Percentiles rank a stretch among this genome's conserved stretches.
These are phyloP conservation scores for Tachypleus tridentatus DNA, from an alignment of 1,140 invertebrate genomes.

Conservation along the genomic window DNA sequence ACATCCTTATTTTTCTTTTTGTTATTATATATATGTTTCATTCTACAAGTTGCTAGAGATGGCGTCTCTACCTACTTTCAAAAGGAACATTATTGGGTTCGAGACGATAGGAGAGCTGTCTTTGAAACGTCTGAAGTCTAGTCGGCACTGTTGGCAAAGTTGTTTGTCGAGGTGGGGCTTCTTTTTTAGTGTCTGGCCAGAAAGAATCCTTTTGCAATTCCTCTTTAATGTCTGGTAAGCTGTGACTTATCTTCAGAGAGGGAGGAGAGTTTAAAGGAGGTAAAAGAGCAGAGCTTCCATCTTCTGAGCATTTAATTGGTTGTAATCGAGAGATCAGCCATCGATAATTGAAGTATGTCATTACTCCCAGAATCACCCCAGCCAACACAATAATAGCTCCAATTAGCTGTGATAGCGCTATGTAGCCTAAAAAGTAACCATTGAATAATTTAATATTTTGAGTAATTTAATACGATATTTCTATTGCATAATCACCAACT, in stretches of 20 bases:
- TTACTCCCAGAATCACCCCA: conserved; percentile 11
- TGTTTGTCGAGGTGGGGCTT: conserved; percentile 14
- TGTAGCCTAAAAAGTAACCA: no score
- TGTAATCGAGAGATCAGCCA: conserved; percentile 14
- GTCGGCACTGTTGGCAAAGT: conserved; percentile 16
- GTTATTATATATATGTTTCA: no score
- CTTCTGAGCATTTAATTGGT: neutral
- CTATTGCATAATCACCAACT: no score
- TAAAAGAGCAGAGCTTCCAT: no score
- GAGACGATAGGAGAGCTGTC: conserved; percentile 12
- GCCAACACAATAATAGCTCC: no score
- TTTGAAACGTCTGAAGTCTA: conserved; percentile 15
- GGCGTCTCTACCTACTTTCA: conserved; percentile 8
- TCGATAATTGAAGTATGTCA: conserved; percentile 17
- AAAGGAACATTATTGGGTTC: conserved; percentile 15
- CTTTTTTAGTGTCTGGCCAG: conserved; percentile 8
- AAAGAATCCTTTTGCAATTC: no score
- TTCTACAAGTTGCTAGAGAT: no score
- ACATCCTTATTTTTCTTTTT: no score
- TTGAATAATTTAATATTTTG: no score
- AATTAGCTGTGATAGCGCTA: no score
- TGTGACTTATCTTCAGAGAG: conserved; percentile 14
- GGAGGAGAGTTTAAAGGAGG: neutral
- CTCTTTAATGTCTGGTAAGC: conserved; percentile 16
- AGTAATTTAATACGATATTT: no score